phyloP scores from a whole-genome alignment of 2,888 invertebrate species.

The Diachrysia chrysitis region DNA sequence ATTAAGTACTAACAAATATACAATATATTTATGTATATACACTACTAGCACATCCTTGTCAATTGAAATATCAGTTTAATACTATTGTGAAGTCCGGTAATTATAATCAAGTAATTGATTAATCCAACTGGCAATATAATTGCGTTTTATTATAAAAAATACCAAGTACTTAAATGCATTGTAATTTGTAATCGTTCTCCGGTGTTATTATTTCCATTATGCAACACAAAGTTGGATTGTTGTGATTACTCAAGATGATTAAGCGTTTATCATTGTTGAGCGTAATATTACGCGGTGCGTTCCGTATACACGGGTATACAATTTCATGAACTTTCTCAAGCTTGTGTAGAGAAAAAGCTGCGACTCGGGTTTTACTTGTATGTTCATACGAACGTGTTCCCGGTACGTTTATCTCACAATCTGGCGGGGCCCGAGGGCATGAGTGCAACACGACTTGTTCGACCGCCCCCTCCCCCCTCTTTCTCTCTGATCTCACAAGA shows the following conservation, averaged over 20 bases:
- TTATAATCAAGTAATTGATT: not conserved
- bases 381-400: constrained; percentile 67
- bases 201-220: constrained; percentile 48
- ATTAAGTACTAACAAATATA: too few species aligned
- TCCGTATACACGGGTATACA: constrained; percentile 57
- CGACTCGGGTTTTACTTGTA: constrained; percentile 42
- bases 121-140: constrained; percentile 19
- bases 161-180: constrained; percentile 44
- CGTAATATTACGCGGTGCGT: constrained; percentile 48
- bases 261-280: constrained; percentile 62
- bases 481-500: constrained; percentile 53
- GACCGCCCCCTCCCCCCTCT: constrained; percentile 58
- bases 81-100: not conserved
- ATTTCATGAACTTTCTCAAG: constrained; percentile 71
- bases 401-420: constrained; percentile 79
- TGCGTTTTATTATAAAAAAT: constrained; percentile 38
- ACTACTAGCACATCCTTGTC: constrained; percentile 12
- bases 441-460: constrained; percentile 75
- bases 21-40: too few species aligned
- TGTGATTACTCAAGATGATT: constrained; percentile 61
- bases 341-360: constrained; percentile 39
- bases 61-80: constrained; percentile 8
- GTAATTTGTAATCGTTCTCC: constrained; percentile 53
- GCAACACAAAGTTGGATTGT: constrained; percentile 50
- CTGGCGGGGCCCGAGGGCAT: constrained; percentile 70